phyloP scores from a whole-genome alignment of 2,113 vertebrate genomes.

The Beaufortia kweichowensis region DNA sequence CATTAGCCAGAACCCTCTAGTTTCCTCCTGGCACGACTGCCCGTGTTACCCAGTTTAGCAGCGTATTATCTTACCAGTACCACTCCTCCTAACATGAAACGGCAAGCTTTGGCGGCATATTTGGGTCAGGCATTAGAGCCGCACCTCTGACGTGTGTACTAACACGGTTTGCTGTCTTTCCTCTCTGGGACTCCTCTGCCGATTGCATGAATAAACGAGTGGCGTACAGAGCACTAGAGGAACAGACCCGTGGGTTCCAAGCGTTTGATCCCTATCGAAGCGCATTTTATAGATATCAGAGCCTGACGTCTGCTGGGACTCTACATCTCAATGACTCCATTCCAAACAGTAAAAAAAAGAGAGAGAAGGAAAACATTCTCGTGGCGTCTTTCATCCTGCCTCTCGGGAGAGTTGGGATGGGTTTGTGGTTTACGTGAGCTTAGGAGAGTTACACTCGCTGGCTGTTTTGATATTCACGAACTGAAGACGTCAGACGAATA shows the following conservation, averaged over 20 bases:
- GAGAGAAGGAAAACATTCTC: constrained; percentile 9
- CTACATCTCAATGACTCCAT: constrained; percentile 38
- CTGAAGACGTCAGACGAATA: constrained; percentile 6
- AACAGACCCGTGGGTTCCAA: constrained; percentile 37
- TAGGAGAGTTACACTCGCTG: constrained; percentile 29
- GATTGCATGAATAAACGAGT: constrained; percentile 33
- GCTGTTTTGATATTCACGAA: constrained; percentile 12
- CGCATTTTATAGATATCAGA: constrained; percentile 42
- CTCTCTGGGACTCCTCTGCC: constrained; percentile 29
- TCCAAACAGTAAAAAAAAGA: constrained; percentile 31
- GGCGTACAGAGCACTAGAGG: neutral
- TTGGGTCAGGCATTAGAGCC: constrained; percentile 39
- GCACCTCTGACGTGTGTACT: constrained; percentile 33
- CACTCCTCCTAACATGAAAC: constrained; percentile 37
- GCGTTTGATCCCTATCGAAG: constrained; percentile 44
- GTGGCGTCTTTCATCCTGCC: constrained; percentile 3
- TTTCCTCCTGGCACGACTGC: constrained; percentile 17
- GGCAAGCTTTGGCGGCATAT: constrained; percentile 25
- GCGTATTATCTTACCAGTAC: constrained; percentile 27
- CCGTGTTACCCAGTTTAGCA: constrained; percentile 39
- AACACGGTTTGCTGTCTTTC: constrained; percentile 27
- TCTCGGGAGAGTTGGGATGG: constrained; percentile 22
- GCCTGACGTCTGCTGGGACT: constrained; percentile 35
- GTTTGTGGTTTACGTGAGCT: constrained; percentile 17
- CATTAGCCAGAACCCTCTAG: constrained; percentile 28